Conservation (phyloP, 2,888 invertebrate species). For the Ectobius pallidus region DNA sequence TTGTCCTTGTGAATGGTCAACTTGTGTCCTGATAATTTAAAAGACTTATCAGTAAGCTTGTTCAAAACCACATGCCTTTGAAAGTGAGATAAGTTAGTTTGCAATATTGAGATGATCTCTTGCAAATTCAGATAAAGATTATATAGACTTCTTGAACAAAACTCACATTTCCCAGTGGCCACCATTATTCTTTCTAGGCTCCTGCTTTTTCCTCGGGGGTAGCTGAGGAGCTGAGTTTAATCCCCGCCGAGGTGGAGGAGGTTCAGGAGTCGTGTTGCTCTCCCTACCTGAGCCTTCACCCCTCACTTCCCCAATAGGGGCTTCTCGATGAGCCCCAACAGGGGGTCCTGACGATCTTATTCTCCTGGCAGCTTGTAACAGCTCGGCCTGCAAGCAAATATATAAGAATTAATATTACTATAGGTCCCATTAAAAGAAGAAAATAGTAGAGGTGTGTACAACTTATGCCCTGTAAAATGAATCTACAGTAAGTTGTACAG, state of each 20-base stretch:
- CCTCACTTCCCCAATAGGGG: constrained; percentile 47
- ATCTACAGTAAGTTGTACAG: no score
- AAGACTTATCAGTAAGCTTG: no score
- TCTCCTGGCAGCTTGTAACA: constrained; percentile 52
- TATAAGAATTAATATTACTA: background rate
- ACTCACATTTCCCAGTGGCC: constrained; percentile 22
- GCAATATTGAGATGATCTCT: no score
- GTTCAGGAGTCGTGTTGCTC: constrained; percentile 62
- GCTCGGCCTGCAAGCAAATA: constrained; percentile 53
- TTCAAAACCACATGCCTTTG: no score
- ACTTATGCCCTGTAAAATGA: no score
- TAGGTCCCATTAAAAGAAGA: no score
- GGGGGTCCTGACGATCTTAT: constrained; percentile 41
- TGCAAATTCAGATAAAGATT: no score
- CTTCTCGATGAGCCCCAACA: constrained; percentile 39
- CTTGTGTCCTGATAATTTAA: no score
- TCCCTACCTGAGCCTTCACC: constrained; percentile 69
- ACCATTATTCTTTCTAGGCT: background rate
- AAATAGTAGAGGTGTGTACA: no score
- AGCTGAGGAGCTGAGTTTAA: constrained; percentile 7
- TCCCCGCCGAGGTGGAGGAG: background rate
- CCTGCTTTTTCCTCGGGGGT: constrained; percentile 13
- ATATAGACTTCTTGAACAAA: no score
- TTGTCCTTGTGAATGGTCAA: no score
- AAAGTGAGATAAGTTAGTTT: no score